Conservation (phyloP, 1,140 invertebrate species). For the Drosophila parvula region DNA sequence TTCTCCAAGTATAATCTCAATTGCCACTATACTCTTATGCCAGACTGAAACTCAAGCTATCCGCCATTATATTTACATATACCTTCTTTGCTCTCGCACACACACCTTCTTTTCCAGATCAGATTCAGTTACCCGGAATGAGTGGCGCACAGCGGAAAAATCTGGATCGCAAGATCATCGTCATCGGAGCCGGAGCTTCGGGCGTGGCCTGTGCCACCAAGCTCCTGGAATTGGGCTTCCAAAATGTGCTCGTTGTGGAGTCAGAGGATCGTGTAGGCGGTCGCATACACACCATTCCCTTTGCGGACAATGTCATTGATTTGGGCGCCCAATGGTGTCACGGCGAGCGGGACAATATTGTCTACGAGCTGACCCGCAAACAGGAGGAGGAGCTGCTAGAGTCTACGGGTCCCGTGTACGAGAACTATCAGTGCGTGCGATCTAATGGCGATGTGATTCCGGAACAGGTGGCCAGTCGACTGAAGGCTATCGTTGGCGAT, state of each 20-base stretch:
- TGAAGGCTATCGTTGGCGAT: constrained; percentile 77
- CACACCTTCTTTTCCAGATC: constrained; percentile 7
- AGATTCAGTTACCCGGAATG: constrained; percentile 55
- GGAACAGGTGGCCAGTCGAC: constrained; percentile 62
- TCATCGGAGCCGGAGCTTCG: constrained; percentile 87
- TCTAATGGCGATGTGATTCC: constrained; percentile 83
- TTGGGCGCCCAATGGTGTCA: constrained; percentile 93
- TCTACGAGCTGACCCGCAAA: constrained; percentile 88
- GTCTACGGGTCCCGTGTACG: constrained; percentile 71
- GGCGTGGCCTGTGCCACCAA: constrained; percentile 87
- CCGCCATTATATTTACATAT: constrained; percentile 15
- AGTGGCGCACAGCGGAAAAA: constrained; percentile 55
- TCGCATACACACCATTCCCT: constrained; percentile 87
- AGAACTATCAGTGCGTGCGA: constrained; percentile 81
- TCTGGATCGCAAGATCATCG: constrained; percentile 84
- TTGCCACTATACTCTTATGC: constrained; percentile 5
- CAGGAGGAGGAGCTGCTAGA: constrained; percentile 86
- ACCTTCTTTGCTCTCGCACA: constrained; percentile 11
- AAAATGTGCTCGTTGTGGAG: constrained; percentile 87
- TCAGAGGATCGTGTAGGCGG: constrained; percentile 90
- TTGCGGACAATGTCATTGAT: constrained; percentile 88
- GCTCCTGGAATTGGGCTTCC: constrained; percentile 85
- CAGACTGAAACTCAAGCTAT: constrained; percentile 12
- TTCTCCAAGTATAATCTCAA: constrained; percentile 13
- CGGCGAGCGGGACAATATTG: constrained; percentile 90